phyloP scores from a whole-genome alignment of 1,140 invertebrate genomes.

The Ips nitidus region DNA sequence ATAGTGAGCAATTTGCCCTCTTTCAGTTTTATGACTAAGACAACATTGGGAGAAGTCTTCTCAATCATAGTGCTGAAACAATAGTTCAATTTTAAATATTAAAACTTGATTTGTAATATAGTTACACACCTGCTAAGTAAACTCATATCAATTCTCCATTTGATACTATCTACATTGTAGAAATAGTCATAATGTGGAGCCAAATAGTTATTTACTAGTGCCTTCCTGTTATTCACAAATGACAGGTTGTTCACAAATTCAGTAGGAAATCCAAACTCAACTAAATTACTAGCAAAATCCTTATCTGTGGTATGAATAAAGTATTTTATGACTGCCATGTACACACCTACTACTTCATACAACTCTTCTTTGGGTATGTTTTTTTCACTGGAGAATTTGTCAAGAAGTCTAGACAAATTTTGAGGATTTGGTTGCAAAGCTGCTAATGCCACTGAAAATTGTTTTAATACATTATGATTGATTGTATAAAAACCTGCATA shows the following conservation, averaged over 20 bases:
- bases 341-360: conserved; percentile 36
- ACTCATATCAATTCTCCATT: conserved; percentile 46
- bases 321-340: conserved; percentile 36
- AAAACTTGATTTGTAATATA: background rate
- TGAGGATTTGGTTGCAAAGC: conserved; percentile 32
- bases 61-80: conserved; percentile 38
- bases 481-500: too few relatives aligned
- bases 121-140: conserved; percentile 38
- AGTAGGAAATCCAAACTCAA: conserved; percentile 39
- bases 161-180: conserved; percentile 38
- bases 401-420: conserved; percentile 33
- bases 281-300: conserved; percentile 36
- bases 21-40: conserved; percentile 40
- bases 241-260: conserved; percentile 41
- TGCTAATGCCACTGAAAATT: conserved; percentile 39
- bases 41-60: conserved; percentile 35
- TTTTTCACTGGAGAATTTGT: conserved; percentile 38
- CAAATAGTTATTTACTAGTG: conserved; percentile 37
- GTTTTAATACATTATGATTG: background rate
- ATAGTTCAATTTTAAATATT: background rate
- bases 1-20: conserved; percentile 39
- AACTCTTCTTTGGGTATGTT: conserved; percentile 37
- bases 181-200: conserved; percentile 31
- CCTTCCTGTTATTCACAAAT: conserved; percentile 36
- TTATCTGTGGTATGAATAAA: conserved; percentile 39